These are phyloP conservation scores for Nyctibius bracteatus DNA, from an alignment of 2,113 vertebrate genomes.

Conservation along the genomic window DNA sequence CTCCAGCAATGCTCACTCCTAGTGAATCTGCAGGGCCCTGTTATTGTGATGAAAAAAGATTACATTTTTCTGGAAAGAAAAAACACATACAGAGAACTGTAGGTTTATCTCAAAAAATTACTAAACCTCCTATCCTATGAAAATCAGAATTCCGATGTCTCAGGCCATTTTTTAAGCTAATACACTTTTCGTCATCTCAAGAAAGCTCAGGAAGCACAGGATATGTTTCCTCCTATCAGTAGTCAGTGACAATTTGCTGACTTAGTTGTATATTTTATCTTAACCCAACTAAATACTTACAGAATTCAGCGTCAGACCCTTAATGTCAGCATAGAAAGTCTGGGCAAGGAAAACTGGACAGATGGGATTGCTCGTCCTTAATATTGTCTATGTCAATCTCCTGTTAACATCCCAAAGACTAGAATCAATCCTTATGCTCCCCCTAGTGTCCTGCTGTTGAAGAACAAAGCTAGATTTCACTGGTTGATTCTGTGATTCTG, in stretches of 20 bases:
- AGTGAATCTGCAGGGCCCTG: conserved; percentile 86
- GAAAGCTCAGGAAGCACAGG: neutral
- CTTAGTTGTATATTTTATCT: neutral
- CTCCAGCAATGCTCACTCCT: conserved; percentile 95
- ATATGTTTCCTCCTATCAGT: neutral
- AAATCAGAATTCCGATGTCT: neutral
- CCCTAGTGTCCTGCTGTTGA: neutral
- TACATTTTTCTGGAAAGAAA: neutral
- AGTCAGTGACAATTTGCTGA: neutral
- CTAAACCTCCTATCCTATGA: neutral
- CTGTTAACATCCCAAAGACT: neutral
- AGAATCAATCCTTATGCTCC: neutral
- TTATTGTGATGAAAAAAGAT: neutral
- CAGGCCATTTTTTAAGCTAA: neutral
- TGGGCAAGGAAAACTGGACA: neutral
- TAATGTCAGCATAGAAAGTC: neutral
- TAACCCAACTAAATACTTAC: neutral
- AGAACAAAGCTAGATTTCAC: neutral
- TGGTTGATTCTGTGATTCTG: no score
- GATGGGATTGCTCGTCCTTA: neutral
- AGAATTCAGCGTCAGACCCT: neutral
- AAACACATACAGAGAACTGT: neutral
- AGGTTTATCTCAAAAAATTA: neutral
- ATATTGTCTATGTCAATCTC: no score
- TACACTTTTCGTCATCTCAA: neutral